Conservation (phyloP, 2,888 invertebrate genomes). For the Drosophila phalerata region DNA sequence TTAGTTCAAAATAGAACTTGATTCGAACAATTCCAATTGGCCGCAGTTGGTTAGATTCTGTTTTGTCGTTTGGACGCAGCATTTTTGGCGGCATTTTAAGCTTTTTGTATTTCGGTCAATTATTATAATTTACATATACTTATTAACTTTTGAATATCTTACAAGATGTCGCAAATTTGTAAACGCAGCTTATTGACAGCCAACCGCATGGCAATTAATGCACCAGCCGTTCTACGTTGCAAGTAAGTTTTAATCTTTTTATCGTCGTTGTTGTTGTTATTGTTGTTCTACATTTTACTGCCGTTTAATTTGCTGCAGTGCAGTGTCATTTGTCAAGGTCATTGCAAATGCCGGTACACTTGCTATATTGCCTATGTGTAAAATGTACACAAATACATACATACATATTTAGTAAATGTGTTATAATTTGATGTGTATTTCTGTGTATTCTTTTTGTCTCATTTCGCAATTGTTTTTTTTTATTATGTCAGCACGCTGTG, state of each 20-base stretch:
- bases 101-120: constrained; percentile 28
- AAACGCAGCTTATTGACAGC: constrained; percentile 58
- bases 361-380: constrained; percentile 8
- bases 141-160: constrained; percentile 26
- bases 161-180: constrained; percentile 69
- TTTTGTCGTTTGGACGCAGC: constrained; percentile 22
- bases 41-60: constrained; percentile 35
- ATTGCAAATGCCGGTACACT: constrained; percentile 63
- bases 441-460: constrained; percentile 20
- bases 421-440: constrained; percentile 22
- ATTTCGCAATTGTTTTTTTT: constrained; percentile 34
- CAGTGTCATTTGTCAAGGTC: constrained; percentile 78
- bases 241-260: constrained; percentile 57
- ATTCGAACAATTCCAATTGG: constrained; percentile 34
- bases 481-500: constrained; percentile 67
- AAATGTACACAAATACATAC: not conserved
- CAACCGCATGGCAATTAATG: constrained; percentile 55
- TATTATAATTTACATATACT: constrained; percentile 22
- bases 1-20: no score
- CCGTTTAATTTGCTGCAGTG: constrained; percentile 18
- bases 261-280: constrained; percentile 16
- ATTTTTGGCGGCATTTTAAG: constrained; percentile 51
- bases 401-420: constrained; percentile 7
- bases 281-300: constrained; percentile 11
- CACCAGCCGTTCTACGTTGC: constrained; percentile 59